A percentile compares a stretch with the other conserved stretches of the same genome.
Evolutionary conservation across 2,113 vertebrate species (phyloP).

Genomic region (Reinhardtius hippoglossoides): DNA sequence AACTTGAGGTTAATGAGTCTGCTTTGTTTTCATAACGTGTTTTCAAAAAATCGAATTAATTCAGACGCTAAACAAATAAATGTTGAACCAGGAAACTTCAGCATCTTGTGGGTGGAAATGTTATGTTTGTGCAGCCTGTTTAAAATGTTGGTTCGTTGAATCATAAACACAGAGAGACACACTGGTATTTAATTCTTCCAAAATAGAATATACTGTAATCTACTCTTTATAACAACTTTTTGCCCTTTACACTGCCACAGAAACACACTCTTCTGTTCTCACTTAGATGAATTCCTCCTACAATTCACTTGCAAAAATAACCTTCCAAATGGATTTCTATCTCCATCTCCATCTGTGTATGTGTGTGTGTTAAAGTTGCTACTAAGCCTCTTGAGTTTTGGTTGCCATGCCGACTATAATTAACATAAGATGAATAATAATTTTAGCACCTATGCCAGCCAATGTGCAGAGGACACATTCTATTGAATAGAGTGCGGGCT

Average conservation of each 20-base stretch:
- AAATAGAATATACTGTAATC: neutral
- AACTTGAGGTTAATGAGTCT: neutral
- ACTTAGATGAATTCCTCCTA: slow-evolving; percentile 15
- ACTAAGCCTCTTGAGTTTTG: slow-evolving; percentile 29
- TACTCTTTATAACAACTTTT: neutral
- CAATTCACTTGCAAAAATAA: slow-evolving; percentile 40
- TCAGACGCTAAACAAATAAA: neutral
- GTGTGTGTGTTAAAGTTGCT: slow-evolving; percentile 10
- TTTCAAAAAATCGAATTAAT: neutral
- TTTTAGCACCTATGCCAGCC: slow-evolving; percentile 33
- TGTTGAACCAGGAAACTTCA: neutral
- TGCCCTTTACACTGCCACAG: neutral
- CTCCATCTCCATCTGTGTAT: slow-evolving; percentile 3
- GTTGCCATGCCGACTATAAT: slow-evolving; percentile 64
- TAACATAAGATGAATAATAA: slow-evolving; percentile 56
- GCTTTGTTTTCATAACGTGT: neutral
- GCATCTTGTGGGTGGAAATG: neutral
- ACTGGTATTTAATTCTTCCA: neutral
- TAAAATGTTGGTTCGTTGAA: neutral
- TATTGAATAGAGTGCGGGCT: slow-evolving; percentile 22
- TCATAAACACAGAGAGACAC: neutral
- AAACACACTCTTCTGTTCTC: slow-evolving; percentile 17
- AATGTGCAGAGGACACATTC: slow-evolving; percentile 10
- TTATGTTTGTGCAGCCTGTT: too few relatives aligned
- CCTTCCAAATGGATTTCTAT: slow-evolving; percentile 23